Evolutionary conservation across 2,797 vertebrate species (phyloP).

Genomic region (Parauchenoglanis ngamensis): DNA sequence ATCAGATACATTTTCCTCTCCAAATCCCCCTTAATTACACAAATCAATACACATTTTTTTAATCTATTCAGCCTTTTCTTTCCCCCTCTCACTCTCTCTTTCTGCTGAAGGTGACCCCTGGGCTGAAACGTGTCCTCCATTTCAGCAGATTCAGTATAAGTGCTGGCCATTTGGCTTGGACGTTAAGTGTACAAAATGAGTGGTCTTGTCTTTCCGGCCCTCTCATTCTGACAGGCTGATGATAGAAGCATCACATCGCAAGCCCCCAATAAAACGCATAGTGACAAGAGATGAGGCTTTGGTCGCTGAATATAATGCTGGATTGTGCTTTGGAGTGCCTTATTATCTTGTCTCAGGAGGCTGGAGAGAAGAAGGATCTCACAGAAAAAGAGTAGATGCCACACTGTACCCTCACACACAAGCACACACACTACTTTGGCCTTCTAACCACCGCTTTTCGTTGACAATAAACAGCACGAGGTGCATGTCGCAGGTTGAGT

Average conservation of each 20-base stretch:
- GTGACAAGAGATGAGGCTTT: slow-evolving; percentile 99
- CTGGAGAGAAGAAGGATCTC: slow-evolving; percentile 84
- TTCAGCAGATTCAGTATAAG: slow-evolving; percentile 92
- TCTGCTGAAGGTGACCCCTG: slow-evolving; percentile 88
- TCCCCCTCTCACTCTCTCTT: slow-evolving; percentile 49
- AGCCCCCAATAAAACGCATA: slow-evolving; percentile 98
- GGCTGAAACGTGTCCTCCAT: slow-evolving; percentile 92
- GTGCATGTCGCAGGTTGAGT: slow-evolving; percentile 91
- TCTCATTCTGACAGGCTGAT: slow-evolving; percentile 99
- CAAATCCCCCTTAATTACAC: slow-evolving; percentile 82
- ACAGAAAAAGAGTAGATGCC: slow-evolving; percentile 96
- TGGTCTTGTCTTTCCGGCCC: slow-evolving; percentile 87
- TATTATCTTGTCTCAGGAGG: slow-evolving; percentile 99
- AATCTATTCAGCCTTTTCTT: slow-evolving; percentile 53
- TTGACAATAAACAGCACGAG: slow-evolving; percentile 95
- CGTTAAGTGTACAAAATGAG: slow-evolving; percentile 99
- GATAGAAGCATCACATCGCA: slow-evolving; percentile 99
- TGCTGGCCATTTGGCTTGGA: slow-evolving; percentile 96
- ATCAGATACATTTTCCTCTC: slow-evolving; percentile 77
- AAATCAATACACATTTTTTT: slow-evolving; percentile 68
- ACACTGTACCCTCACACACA: slow-evolving; percentile 47
- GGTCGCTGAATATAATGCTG: slow-evolving; percentile 99
- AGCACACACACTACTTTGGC: slow-evolving; percentile 87
- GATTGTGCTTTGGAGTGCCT: slow-evolving; percentile 99
- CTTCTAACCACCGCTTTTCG: slow-evolving; percentile 98